Conservation (phyloP, 1,140 invertebrate genomes). For the Ceratosolen fusciceps region DNA sequence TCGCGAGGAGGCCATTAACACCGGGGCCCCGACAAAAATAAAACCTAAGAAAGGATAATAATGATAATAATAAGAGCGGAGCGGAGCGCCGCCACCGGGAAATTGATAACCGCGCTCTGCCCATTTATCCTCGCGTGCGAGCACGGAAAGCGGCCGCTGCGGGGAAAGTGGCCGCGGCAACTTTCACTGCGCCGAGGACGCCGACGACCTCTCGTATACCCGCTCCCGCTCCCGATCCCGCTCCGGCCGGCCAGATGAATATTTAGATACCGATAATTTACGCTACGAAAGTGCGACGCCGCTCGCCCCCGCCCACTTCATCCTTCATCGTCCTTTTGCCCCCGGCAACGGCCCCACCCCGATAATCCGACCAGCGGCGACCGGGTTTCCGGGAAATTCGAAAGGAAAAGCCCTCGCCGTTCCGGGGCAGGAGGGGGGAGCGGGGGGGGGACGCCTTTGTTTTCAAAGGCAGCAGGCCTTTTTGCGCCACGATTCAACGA, state of each 20-base stretch:
- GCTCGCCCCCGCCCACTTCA: neutral
- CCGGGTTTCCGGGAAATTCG: neutral
- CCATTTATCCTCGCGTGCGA: conserved; percentile 19
- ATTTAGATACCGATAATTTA: conserved; percentile 13
- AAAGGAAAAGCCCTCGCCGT: no score
- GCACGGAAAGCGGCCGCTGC: conserved; percentile 65
- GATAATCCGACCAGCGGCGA: no score
- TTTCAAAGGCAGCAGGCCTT: neutral
- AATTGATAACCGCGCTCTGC: conserved; percentile 48
- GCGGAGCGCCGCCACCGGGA: conserved; percentile 7
- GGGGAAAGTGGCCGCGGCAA: conserved; percentile 69
- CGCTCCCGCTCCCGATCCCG: no score
- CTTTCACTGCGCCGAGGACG: conserved; percentile 62
- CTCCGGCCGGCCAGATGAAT: neutral
- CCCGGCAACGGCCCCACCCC: no score
- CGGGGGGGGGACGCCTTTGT: neutral
- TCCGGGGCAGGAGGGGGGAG: neutral
- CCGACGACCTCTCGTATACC: no score
- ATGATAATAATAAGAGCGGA: no score
- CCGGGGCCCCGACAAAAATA: conserved; percentile 9
- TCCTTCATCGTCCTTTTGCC: no score
- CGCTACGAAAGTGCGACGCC: neutral
- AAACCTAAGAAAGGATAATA: neutral
- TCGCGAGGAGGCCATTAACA: conserved; percentile 41
- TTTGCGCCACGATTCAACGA: neutral